A percentile compares a stretch with the other conserved stretches of the same genome.
These are phyloP conservation scores for Hylia prasina DNA, from an alignment of 2,113 vertebrate genomes.

Conservation along the genomic window DNA sequence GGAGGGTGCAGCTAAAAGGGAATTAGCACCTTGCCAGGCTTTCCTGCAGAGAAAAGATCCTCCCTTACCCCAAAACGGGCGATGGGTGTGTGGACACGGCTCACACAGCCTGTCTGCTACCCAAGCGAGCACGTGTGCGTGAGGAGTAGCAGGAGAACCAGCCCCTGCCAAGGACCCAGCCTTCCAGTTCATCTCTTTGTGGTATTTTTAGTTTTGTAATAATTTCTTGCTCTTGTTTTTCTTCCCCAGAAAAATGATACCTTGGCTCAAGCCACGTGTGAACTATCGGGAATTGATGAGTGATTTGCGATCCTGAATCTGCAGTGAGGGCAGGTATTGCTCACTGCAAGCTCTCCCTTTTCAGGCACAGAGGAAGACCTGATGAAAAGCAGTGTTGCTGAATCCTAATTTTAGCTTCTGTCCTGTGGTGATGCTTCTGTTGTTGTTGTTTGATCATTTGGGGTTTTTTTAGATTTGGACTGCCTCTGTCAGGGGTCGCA, in stretches of 20 bases:
- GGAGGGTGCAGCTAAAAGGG: not conserved
- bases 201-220: not conserved
- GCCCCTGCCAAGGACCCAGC: not conserved
- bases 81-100: accelerated
- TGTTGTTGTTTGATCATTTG: not conserved
- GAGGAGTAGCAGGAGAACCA: not conserved
- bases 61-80: accelerated
- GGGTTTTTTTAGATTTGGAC: not conserved
- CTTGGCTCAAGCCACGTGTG: not conserved
- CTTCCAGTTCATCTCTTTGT: accelerated
- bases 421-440: not conserved
- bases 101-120: accelerated
- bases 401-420: not conserved
- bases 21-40: not conserved
- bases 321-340: not conserved
- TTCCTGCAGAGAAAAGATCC: not conserved
- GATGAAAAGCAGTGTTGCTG: not conserved
- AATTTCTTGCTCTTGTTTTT: not conserved
- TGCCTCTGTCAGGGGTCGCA: not conserved
- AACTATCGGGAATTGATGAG: not conserved
- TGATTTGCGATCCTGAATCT: not conserved
- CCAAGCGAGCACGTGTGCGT: accelerated
- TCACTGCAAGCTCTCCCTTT: not conserved
- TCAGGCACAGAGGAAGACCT: not conserved
- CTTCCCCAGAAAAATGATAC: not conserved